phyloP scores from a whole-genome alignment of 2,797 vertebrate genomes.

The Myripristis jacobus region DNA sequence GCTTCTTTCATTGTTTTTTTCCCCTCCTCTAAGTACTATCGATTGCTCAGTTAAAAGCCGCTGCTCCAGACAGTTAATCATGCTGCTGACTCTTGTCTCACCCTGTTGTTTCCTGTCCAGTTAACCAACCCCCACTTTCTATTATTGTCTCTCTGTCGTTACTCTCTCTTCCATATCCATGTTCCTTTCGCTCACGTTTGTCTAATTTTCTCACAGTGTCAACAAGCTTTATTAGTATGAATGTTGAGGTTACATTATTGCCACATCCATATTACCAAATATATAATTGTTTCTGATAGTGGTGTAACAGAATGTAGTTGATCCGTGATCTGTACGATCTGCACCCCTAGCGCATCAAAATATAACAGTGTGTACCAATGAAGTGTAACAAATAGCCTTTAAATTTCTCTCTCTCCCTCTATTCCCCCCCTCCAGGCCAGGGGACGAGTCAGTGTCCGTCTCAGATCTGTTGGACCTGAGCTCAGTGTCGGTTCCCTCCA shows the following conservation, averaged over 20 bases:
- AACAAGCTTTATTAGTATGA: not conserved
- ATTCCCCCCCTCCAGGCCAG: slow-evolving; percentile 74
- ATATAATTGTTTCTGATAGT: too few species aligned
- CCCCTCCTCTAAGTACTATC: slow-evolving; percentile 1
- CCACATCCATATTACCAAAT: too few species aligned
- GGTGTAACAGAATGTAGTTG: too few species aligned
- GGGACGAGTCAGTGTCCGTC: slow-evolving; percentile 85
- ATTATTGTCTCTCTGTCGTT: too few species aligned
- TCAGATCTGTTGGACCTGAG: slow-evolving; percentile 87
- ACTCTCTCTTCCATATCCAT: too few species aligned
- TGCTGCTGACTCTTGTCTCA: not conserved
- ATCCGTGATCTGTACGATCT: too few species aligned
- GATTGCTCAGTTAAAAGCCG: slow-evolving; percentile 3
- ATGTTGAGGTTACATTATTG: too few species aligned
- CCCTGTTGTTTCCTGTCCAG: not conserved
- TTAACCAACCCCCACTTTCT: not conserved
- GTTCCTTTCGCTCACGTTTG: not conserved
- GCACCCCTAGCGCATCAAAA: too few species aligned
- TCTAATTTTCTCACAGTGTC: not conserved
- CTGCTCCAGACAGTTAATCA: slow-evolving; percentile 1
- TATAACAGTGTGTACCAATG: too few species aligned
- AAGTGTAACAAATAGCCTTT: too few species aligned
- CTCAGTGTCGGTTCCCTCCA: slow-evolving; percentile 78
- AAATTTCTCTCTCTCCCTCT: slow-evolving; percentile 14
- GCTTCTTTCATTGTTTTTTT: not conserved